Conservation (phyloP, 2,797 vertebrate genomes). For the Lemur catta region DNA sequence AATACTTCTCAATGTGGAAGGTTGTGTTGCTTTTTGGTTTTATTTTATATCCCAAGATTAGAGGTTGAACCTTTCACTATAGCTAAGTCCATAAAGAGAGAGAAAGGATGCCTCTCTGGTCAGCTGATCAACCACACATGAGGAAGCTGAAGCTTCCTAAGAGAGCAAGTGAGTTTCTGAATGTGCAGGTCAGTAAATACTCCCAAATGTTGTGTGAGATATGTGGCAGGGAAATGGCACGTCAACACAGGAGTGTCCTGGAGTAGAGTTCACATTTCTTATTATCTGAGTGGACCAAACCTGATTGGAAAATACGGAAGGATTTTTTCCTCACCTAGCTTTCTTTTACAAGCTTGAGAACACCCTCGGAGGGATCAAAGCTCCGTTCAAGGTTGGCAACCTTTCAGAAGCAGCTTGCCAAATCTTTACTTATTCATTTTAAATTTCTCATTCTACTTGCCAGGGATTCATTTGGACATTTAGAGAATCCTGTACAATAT, state of each 20-base stretch:
- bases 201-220: neutral
- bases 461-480: constrained; percentile 58
- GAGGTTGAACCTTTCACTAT: neutral
- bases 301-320: neutral
- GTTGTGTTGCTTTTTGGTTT: neutral
- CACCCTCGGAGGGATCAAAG: neutral
- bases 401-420: constrained; percentile 38
- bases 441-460: constrained; percentile 58
- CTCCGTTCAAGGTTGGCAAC: constrained; percentile 7
- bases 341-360: neutral
- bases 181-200: neutral
- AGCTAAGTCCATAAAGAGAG: neutral
- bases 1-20: neutral
- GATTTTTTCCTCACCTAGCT: neutral
- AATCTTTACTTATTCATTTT: constrained; percentile 65
- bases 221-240: neutral
- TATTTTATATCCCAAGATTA: neutral
- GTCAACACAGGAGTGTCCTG: neutral
- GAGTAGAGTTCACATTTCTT: neutral
- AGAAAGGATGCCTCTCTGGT: neutral
- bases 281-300: neutral
- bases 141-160: neutral
- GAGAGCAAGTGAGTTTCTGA: neutral
- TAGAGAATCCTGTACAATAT: constrained; percentile 3
- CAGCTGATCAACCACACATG: neutral